Percentiles rank a stretch among this genome's conserved stretches.
phyloP scores from a whole-genome alignment of 2,888 invertebrate species.

The Orchestes rusci region DNA sequence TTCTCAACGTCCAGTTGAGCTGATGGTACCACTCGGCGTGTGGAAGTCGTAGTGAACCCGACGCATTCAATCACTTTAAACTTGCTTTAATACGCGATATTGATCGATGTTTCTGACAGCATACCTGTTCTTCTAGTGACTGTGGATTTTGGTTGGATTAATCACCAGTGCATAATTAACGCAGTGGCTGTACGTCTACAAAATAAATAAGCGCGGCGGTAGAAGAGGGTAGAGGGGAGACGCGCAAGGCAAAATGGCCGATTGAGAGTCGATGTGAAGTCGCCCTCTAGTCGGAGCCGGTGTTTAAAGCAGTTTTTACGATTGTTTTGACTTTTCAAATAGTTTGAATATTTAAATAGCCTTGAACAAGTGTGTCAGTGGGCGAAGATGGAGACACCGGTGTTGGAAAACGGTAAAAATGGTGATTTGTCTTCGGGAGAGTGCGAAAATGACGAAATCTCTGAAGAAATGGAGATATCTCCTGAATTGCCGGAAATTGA shows the following conservation, averaged over 20 bases:
- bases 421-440: no score
- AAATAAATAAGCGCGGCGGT: no score
- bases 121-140: no score
- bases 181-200: no score
- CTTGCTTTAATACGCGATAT: background rate
- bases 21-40: conserved; percentile 22
- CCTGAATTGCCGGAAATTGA: conserved; percentile 23
- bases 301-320: conserved; percentile 10
- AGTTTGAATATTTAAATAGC: conserved; percentile 5
- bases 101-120: no score
- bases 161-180: no score
- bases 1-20: conserved; percentile 22
- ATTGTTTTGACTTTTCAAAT: conserved; percentile 8
- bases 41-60: conserved; percentile 17
- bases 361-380: conserved; percentile 14
- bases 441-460: no score
- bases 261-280: conserved; percentile 15
- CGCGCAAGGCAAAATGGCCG: conserved; percentile 18
- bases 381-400: no score
- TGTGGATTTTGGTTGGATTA: no score
- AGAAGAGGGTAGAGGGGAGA: background rate
- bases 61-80: conserved; percentile 1
- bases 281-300: conserved; percentile 8
- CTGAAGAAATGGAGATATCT: conserved; percentile 4
- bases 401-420: no score